These are phyloP conservation scores for Drosophila pachea DNA, from an alignment of 1,140 invertebrate genomes.

Conservation along the genomic window DNA sequence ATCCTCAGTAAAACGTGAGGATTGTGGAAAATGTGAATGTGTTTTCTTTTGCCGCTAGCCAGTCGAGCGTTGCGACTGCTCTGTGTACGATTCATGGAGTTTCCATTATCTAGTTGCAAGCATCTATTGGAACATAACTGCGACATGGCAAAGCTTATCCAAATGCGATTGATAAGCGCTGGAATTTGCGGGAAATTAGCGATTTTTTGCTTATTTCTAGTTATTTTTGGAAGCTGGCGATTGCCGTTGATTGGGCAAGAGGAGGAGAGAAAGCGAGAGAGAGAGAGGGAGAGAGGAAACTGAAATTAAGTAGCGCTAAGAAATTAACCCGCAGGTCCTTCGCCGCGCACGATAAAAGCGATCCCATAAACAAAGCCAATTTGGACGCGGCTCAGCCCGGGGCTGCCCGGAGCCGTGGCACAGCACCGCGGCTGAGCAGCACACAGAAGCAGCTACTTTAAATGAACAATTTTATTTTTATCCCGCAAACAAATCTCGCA, in stretches of 20 bases:
- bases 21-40: slow-evolving; percentile 39
- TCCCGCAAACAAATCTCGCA: slow-evolving; percentile 77
- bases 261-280: not conserved
- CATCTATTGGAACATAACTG: not conserved
- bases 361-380: slow-evolving; percentile 76
- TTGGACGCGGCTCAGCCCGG: slow-evolving; percentile 45
- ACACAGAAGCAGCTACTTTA: slow-evolving; percentile 77
- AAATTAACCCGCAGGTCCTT: slow-evolving; percentile 74
- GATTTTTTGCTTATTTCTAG: slow-evolving; percentile 1
- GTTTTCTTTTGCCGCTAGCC: slow-evolving; percentile 14
- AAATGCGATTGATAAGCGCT: slow-evolving; percentile 41
- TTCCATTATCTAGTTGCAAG: slow-evolving; percentile 4
- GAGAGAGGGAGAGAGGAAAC: not conserved
- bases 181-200: slow-evolving; percentile 35
- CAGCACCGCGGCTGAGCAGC: not conserved
- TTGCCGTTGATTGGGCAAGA: slow-evolving; percentile 1
- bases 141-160: slow-evolving; percentile 16
- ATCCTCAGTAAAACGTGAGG: slow-evolving; percentile 12
- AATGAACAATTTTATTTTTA: slow-evolving; percentile 79
- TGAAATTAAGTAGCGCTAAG: slow-evolving; percentile 68
- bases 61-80: slow-evolving; percentile 27
- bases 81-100: not conserved
- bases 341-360: slow-evolving; percentile 54
- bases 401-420: no score
- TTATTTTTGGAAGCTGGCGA: not conserved